Evolutionary conservation across 1,140 invertebrate genomes (phyloP), one percentile per base, ranked within the genome.

Genomic region (Pollicipes pollicipes): DNA sequence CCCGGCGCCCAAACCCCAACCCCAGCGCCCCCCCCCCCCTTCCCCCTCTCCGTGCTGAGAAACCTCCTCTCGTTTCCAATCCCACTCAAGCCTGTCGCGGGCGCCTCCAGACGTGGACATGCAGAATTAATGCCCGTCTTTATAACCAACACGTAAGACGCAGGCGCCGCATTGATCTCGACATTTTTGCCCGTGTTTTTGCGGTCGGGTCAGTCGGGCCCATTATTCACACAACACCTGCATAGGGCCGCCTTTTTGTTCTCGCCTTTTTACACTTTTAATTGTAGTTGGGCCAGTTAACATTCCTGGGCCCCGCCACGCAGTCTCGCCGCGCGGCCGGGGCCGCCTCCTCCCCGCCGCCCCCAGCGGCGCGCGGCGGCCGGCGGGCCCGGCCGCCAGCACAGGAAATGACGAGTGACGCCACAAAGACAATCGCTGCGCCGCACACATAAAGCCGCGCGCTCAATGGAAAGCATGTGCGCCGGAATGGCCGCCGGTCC

Each of bases 211-310:
- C 45, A 58, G 45, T 21, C 45, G 45, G 45, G 45, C 45, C 45
- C 45, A 58, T 58, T 58, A 58, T 58, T 58, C 45, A 58, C 45
- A 58, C 45, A 58, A 58, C 45, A 58, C 45, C 45, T 58, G 45
- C 45, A 58, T 21, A 58, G 45, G 45, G 45, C 45, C 45, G 45
- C 45, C 45, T 58, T 58, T 58, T 58, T 58, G 45, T 58, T 58
- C 45, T 58, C 45, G 45, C 45, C 45, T 58, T 58, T 58, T 58
- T 58, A 58, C 45, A 58, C 45, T 58, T 58, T 58, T 58, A 58
- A 58, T 58, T 58, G 45, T 58, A 58, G 45, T 58, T 58, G 45
- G 45, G 45, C 45, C 45, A 58, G 45, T 58, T 58, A 58, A 58
- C 45, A 58, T 58, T 58, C 45, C 45, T 58, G 2, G 10, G 21